Base-by-base conservation (phyloP, 2,797 vertebrate genomes). In the Lates japonicus region DNA sequence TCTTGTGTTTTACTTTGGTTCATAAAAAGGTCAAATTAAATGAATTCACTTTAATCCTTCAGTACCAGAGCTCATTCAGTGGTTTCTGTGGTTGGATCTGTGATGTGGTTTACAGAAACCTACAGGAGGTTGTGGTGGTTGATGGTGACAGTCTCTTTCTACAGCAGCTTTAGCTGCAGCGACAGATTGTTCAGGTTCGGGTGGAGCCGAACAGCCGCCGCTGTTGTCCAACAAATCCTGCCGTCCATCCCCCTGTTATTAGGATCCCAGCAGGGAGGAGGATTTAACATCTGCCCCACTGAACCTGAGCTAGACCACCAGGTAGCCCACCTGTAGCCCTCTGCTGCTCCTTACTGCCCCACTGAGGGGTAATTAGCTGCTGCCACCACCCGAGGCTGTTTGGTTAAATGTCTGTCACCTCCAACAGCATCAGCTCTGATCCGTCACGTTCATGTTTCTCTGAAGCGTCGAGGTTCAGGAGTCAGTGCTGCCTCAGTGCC, bases 261-360 rank as follows among this genome's bases (percentile, higher is more conserved):
- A 96, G 86, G 83, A 62, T 87, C 92, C 86, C 94, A 90, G 95
- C 87, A 72, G 94, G 95, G 88, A 69, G 81, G 81, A 49, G 63
- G 59, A 41, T 59, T 77, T 86, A 96, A 96, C 97, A 99, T 97
- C 96, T 99, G 97, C 95, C 96, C 93, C 12, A 81, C 92, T 87
- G 85, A 93, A 92, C 74, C 74, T 64, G 93, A 94, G 88, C 92
- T 93, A 90, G 92, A 94, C 93, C 94, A 93, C 95, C 97, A 97
- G 97, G 97, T 97, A 90, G 87, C 92, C 93, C 94, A 97, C 96
- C 96, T 96, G 96, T 95, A 97, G 94, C 92, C 91, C 91, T 16
- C 58, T 22, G 31, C 37, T 29, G 5, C 67, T 12, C 92, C 95
- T 94, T 89, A 88, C 95, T 90, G 90, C 70, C 87, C 93, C 62